Conservation (phyloP, 2,888 invertebrate species). For the Nebria brevicollis region DNA sequence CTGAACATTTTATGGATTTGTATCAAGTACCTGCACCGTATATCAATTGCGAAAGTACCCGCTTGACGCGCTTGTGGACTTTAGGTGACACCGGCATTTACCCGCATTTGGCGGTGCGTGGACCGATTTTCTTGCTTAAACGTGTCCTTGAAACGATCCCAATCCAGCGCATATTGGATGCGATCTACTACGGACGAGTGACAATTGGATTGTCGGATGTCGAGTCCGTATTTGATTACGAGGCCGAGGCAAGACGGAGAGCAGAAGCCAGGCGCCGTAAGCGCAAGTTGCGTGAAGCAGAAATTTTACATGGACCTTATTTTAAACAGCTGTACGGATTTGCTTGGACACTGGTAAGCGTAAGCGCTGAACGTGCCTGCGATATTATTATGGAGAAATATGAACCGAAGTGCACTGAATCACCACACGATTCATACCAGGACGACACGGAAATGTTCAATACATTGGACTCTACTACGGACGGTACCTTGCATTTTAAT, state of each 20-base stretch:
- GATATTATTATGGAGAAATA: background rate
- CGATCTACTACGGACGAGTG: background rate
- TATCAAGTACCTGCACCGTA: slow-evolving; percentile 23
- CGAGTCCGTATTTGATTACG: background rate
- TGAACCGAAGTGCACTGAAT: background rate
- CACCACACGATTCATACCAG: background rate
- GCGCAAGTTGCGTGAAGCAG: background rate
- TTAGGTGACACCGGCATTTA: background rate
- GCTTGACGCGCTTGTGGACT: background rate
- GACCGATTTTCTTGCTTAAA: background rate
- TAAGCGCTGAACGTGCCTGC: background rate
- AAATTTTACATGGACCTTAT: background rate
- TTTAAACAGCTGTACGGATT: background rate
- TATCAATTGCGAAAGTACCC: background rate
- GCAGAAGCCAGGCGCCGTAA: background rate
- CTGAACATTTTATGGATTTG: slow-evolving; percentile 33
- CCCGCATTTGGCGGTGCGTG: background rate
- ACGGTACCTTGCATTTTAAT: background rate
- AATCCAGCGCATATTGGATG: background rate
- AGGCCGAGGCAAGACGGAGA: background rate
- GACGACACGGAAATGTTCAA: background rate
- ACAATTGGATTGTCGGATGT: background rate
- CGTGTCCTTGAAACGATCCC: background rate
- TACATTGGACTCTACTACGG: background rate
- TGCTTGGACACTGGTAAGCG: background rate